phyloP scores from a whole-genome alignment of 64 coral and sea anemone genomes.

The Montipora efflorescens region DNA sequence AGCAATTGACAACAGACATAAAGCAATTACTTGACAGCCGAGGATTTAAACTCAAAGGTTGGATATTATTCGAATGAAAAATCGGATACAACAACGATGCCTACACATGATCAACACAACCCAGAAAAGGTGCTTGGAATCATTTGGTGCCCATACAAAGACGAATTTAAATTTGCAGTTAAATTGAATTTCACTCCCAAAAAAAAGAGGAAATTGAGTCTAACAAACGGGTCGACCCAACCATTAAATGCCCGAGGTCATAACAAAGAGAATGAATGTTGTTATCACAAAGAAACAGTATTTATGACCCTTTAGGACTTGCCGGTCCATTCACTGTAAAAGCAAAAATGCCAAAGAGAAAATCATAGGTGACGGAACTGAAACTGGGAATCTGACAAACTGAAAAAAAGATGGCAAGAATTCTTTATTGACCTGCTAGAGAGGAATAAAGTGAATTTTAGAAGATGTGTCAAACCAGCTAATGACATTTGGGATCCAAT shows the following conservation, averaged over 20 bases:
- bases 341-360: conserved; percentile 57
- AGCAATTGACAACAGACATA: background rate
- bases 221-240: background rate
- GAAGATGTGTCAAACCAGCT: conserved; percentile 39
- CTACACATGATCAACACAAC: background rate
- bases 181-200: conserved; percentile 45
- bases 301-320: conserved; percentile 32
- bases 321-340: conserved; percentile 37
- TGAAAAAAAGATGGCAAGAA: conserved; percentile 5
- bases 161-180: conserved; percentile 35
- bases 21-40: background rate
- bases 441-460: conserved; percentile 33
- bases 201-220: conserved; percentile 1
- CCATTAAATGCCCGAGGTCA: background rate
- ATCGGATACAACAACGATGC: background rate
- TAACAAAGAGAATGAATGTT: conserved; percentile 9
- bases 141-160: conserved; percentile 34
- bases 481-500: conserved; percentile 14
- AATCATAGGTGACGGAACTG: background rate
- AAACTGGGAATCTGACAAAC: conserved; percentile 9
- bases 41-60: conserved; percentile 1
- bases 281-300: conserved; percentile 32
- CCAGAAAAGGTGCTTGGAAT: conserved; percentile 65
- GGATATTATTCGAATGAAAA: background rate
- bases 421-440: conserved; percentile 47